A percentile compares a stretch with the other conserved stretches of the same genome.
Conservation (phyloP, 2,797 vertebrate genomes). For the Bradypodion ventrale region DNA sequence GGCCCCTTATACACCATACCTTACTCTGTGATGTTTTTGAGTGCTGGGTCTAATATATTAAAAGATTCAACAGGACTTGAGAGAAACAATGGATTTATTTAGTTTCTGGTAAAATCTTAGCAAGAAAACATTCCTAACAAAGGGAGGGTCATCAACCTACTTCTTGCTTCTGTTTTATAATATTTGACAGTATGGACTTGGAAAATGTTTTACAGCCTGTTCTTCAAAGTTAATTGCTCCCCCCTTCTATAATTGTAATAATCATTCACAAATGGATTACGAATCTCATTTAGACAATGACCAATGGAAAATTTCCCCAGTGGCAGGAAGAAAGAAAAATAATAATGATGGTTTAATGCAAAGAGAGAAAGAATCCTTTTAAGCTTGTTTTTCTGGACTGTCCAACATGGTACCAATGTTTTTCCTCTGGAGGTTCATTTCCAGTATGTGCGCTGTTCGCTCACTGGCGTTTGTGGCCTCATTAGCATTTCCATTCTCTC, state of each 20-base stretch:
- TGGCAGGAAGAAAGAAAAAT: slow-evolving; percentile 12
- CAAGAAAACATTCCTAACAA: neutral
- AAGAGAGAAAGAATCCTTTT: neutral
- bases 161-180: neutral
- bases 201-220: neutral
- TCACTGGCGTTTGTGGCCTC: too few species aligned
- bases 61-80: neutral
- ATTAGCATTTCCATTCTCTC: neutral
- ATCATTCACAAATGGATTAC: slow-evolving; percentile 14
- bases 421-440: neutral
- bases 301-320: slow-evolving; percentile 23
- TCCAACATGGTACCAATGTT: slow-evolving; percentile 11
- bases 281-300: slow-evolving; percentile 29
- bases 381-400: neutral
- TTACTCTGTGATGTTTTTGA: too few species aligned
- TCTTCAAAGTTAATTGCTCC: slow-evolving; percentile 5
- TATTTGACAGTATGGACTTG: neutral
- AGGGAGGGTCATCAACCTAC: neutral
- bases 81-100: neutral
- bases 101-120: neutral
- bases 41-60: accelerated
- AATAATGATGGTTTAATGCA: neutral
- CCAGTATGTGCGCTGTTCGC: neutral
- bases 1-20: too few species aligned
- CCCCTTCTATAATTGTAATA: neutral